Evolutionary conservation across 1,140 invertebrate genomes (phyloP).

Genomic region (Psix sp.): DNA sequence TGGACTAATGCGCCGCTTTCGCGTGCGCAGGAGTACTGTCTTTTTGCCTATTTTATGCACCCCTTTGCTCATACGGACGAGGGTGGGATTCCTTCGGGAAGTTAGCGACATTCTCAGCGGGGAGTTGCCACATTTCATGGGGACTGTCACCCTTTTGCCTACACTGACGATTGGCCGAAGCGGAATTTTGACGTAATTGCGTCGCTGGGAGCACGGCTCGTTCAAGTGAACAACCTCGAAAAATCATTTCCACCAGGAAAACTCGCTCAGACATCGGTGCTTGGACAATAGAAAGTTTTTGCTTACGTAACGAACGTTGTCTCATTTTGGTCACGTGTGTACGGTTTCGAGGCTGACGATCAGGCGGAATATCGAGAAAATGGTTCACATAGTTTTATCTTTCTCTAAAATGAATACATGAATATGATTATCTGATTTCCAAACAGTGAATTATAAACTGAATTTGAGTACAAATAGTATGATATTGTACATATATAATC

Average conservation of each 20-base stretch:
- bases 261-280: background rate
- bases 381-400: too few relatives aligned
- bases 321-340: too few relatives aligned
- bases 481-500: too few relatives aligned
- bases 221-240: conserved; percentile 18
- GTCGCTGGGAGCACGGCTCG: conserved; percentile 7
- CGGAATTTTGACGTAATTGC: conserved; percentile 37
- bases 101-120: conserved; percentile 41
- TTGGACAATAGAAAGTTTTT: too few relatives aligned
- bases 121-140: conserved; percentile 37
- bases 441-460: too few relatives aligned
- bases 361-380: too few relatives aligned
- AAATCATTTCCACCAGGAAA: conserved; percentile 8
- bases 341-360: too few relatives aligned
- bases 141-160: conserved; percentile 45
- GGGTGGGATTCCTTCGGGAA: conserved; percentile 54
- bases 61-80: conserved; percentile 15
- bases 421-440: too few relatives aligned
- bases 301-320: too few relatives aligned
- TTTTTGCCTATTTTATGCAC: conserved; percentile 46
- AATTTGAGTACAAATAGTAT: too few relatives aligned
- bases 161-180: conserved; percentile 15
- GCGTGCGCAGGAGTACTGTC: conserved; percentile 5
- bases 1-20: conserved; percentile 2
- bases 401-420: too few relatives aligned